Evolutionary conservation across 2,888 invertebrate genomes (phyloP), one percentile per base, ranked within the genome.

Genomic region (Pilophorus perplexus): DNA sequence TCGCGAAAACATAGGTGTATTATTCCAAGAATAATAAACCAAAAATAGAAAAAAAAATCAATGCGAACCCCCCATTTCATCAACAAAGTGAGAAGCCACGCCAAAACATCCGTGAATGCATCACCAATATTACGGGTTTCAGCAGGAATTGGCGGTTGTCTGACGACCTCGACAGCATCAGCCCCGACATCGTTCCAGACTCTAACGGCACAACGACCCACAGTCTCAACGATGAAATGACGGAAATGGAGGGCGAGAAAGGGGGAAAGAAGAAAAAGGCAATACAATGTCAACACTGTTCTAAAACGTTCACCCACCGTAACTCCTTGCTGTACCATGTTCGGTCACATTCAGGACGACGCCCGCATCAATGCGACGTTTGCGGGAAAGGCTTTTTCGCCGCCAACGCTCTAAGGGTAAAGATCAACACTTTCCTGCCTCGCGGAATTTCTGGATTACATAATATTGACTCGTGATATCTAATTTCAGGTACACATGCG

Each of bases 361-460:
- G 90, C 42, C 85, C 87, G 12, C 88, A 90, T 74, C 83, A 85
- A 55, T 93, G 93, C 74, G 83, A 86, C 66, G 84, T 85, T 14
- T 93, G 93, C 73, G 88, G 87, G 8, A 90, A 91, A 76, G 84
- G 86, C 44, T 93, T 93, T 77, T 91, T 89, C 74, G 90, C 91
- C 0, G 82, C 85, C 1, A 86, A 87, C 71, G 91, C 92, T 2
- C 79, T 92, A 5, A 91, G 89, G 81, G 89, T 88, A 72, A 72
- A 70, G 16, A n/a, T n/a, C n/a, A n/a, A n/a, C n/a, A n/a, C n/a
- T n/a, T n/a, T n/a, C n/a, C n/a, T n/a, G n/a, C n/a, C 14, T 42
- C 8, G 5, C 16, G 6, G 10, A 14, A 6, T 42, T 42, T 16
- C 5, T 6, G 10, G 6, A 10, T 46, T 38, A n/a, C 38, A 3